Base-by-base conservation (phyloP, 2,797 vertebrate species). In the Protonibea diacanthus region DNA sequence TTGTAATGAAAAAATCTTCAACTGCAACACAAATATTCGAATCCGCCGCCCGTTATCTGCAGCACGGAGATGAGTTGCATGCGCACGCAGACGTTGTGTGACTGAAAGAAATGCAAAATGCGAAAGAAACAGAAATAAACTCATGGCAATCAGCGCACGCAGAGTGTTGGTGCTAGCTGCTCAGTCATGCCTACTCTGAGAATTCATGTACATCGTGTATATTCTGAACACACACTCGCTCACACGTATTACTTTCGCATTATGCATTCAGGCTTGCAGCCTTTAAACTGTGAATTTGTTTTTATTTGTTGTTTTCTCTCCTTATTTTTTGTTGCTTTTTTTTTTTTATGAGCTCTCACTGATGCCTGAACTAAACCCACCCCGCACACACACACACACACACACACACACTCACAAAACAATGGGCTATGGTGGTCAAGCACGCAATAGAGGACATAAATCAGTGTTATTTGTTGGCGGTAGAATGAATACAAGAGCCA, bases 111-210 rank as follows among this genome's bases (percentile, higher is more conserved):
- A 38, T 2, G 33, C 53, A 20, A 62, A 64, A 62, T 49, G 25
- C 47, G 68, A 29, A 33, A 59, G n/a, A 51, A 61, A 76, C 25
- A 21, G 29, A 61, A 38, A 68, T 44, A 17, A 61, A 82, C 49
- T 56, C 18, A 67, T 66, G 21, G 23, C 70, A 73, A 55, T 77
- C 44, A 40, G 71, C 48, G 63, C 63, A 55, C 70, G 63, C 70
- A 51, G 56, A 64, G 69, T n/a, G 58, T 53, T 47, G 58, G 70
- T 85, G 53, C 60, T 25, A 11, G 76, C 65, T 85, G 83, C 83
- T 86, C 83, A 74, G 69, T 86, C 87, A 76, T 84, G 86, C 84
- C 69, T 84, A 17, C 80, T 74, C 64, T 29, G 17, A 76, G 55
- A 80, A 40, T 48, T 68, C 47, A 49, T 78, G 76, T 82, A 82